Base-by-base conservation (phyloP, 2,797 vertebrate species). In the Mycteria americana region DNA sequence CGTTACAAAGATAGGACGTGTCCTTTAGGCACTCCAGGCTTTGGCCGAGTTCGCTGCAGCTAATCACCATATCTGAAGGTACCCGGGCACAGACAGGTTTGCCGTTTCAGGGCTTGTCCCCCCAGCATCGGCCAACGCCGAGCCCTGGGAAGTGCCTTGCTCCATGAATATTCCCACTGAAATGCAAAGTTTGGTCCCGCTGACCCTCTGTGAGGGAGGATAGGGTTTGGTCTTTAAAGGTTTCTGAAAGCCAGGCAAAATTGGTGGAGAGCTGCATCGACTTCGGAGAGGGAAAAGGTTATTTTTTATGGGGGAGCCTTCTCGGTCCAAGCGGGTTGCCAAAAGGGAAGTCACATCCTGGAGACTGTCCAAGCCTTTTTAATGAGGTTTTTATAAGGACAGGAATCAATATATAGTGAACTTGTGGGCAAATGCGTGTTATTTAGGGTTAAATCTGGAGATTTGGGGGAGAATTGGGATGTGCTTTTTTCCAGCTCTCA, bases 51-150 rank as follows among this genome's bases (percentile, higher is more conserved):
- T 85, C 2, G 0, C 54, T 74, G 64, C 39, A 57, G 35, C n/a
- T 48, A 1, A 48, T 76, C 33, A 25, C 45, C 4, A 0, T 28
- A 45, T 43, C 33, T 69, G 1, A 48, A 74, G 48, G 43, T 63
- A 27, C 9, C 4, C 11, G 4, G 28, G 18, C 10, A 4, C 43
- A 53, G 50, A 31, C 28, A 73, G 7, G 19, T 69, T 83, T 83
- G 51, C 33, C 17, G 4, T 67, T 74, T 67, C 60, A n/a, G 56
- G 64, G n/a, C 45, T 85, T 2, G 1, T 67, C 13, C n/a, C 45
- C 25, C 16, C 9, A 15, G 18, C 18, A 13, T 15, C 3, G 3
- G 46, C 48, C 31, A 41, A 3, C 2, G 6, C 15, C 0, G 5
- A 30, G 31, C 14, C 37, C 45, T 0, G 1, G 37, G 39, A 76